phyloP scores from a whole-genome alignment of 2,888 invertebrate species.

The Pristionchus maxplancki region DNA sequence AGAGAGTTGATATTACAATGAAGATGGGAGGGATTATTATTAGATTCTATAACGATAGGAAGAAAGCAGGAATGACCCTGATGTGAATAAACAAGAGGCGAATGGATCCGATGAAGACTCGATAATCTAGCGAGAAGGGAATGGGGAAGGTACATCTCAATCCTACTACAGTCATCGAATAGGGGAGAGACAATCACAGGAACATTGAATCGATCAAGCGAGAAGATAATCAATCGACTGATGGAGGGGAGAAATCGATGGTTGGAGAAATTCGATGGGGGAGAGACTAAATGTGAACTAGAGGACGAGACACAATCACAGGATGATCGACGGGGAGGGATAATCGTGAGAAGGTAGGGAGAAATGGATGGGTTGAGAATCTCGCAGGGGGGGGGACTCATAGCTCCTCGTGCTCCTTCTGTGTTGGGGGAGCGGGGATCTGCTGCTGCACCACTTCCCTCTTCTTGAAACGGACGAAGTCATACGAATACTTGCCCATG shows the following conservation, averaged over 20 bases:
- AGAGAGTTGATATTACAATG: background rate
- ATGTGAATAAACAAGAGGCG: background rate
- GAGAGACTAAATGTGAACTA: background rate
- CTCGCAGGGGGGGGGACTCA: background rate
- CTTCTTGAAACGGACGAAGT: slow-evolving; percentile 42
- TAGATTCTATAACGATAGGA: background rate
- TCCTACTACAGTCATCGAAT: too few relatives aligned
- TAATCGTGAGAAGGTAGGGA: background rate
- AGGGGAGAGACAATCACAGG: too few relatives aligned
- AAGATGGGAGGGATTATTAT: background rate
- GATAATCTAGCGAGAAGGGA: too few relatives aligned
- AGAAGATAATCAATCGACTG: too few relatives aligned
- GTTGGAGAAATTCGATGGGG: background rate
- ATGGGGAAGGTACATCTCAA: too few relatives aligned
- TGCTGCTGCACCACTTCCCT: background rate
- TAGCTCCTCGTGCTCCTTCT: slow-evolving; percentile 27
- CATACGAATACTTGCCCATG: slow-evolving; percentile 33
- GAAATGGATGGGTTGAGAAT: background rate
- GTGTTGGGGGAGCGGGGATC: slow-evolving; percentile 17
- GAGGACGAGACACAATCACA: background rate
- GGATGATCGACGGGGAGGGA: background rate
- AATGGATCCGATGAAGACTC: background rate
- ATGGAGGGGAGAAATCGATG: too few relatives aligned
- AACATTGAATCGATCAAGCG: too few relatives aligned
- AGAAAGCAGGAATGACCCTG: background rate